Evolutionary conservation across 2,113 vertebrate genomes (phyloP).

Genomic region (Eulacestoma nigropectus): DNA sequence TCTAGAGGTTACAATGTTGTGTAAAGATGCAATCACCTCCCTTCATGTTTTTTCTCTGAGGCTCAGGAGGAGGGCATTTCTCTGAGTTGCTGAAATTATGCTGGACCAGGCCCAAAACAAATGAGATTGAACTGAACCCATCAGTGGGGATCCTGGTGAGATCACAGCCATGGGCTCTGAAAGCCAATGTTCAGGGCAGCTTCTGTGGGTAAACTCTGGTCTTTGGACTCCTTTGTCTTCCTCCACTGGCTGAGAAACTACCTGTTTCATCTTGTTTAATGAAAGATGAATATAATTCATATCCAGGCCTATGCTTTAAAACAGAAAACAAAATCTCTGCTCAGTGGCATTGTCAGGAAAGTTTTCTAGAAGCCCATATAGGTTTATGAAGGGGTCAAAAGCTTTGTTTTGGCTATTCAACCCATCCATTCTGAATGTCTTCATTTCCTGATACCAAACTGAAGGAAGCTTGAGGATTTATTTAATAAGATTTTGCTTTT

Average conservation of each 20-base stretch:
- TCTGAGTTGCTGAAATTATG: background rate
- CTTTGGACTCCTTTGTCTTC: background rate
- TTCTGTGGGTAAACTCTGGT: slow-evolving; percentile 1
- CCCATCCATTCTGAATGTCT: background rate
- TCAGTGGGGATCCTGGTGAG: background rate
- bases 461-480: background rate
- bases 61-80: background rate
- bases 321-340: background rate
- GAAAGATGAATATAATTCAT: background rate
- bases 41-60: background rate
- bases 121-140: slow-evolving; percentile 32
- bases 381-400: background rate
- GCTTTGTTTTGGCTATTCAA: background rate
- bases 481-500: background rate
- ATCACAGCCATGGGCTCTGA: background rate
- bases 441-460: background rate
- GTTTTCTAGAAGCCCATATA: background rate
- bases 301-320: background rate
- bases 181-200: background rate
- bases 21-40: background rate
- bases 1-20: background rate
- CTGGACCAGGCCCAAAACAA: slow-evolving; percentile 44
- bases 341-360: background rate
- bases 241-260: background rate
- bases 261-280: background rate